Evolutionary conservation across 2,888 invertebrate genomes (phyloP).

Genomic region (Agrochola circellaris): DNA sequence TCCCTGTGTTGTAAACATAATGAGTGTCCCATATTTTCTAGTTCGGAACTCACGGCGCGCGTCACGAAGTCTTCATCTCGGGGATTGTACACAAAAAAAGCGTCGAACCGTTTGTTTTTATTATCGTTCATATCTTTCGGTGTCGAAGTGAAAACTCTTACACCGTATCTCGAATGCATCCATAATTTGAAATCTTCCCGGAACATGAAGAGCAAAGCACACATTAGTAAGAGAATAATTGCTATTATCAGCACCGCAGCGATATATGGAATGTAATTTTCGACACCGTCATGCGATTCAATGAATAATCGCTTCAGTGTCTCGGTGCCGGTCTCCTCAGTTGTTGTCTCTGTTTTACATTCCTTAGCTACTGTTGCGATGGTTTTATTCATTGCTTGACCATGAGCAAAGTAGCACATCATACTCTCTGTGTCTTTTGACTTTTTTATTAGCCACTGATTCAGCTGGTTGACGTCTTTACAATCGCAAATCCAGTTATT

Average conservation of each 20-base stretch:
- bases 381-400: conserved; percentile 88
- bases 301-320: conserved; percentile 90
- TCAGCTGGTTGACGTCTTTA: conserved; percentile 92
- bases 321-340: conserved; percentile 91
- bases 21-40: conserved; percentile 92
- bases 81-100: conserved; percentile 96
- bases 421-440: conserved; percentile 92
- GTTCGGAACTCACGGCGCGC: conserved; percentile 92
- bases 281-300: conserved; percentile 92
- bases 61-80: conserved; percentile 94
- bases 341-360: conserved; percentile 92
- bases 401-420: conserved; percentile 92
- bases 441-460: conserved; percentile 93
- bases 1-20: conserved; percentile 93
- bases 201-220: conserved; percentile 93
- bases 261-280: conserved; percentile 94
- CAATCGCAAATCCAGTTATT: conserved; percentile 97
- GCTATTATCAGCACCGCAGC: conserved; percentile 93
- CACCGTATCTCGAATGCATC: conserved; percentile 94
- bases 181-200: conserved; percentile 94
- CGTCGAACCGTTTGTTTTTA: conserved; percentile 95
- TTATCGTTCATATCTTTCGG: conserved; percentile 90
- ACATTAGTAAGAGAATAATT: conserved; percentile 92
- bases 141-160: conserved; percentile 93
- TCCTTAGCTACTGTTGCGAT: conserved; percentile 87